phyloP scores from a whole-genome alignment of 2,113 vertebrate genomes.

The Platycercus adscitus region DNA sequence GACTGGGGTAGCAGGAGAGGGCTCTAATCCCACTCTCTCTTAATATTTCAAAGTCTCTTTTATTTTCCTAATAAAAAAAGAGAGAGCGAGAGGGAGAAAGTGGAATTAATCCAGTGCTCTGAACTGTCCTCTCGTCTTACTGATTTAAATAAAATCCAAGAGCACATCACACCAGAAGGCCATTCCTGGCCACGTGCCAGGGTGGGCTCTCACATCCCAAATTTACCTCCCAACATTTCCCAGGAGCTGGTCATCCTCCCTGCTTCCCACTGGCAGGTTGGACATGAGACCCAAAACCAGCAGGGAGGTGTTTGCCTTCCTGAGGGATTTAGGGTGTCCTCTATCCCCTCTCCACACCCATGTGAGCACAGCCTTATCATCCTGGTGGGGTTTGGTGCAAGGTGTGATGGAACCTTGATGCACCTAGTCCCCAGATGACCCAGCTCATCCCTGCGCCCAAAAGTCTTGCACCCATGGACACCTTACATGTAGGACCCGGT shows the following conservation, averaged over 20 bases:
- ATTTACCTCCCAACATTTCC: not conserved
- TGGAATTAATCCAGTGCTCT: constrained; percentile 98
- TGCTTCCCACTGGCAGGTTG: not conserved
- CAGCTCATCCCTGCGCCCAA: rapidly evolving
- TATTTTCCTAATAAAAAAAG: constrained; percentile 96
- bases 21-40: constrained; percentile 99
- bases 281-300: rapidly evolving
- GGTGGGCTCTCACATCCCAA: constrained; percentile 80
- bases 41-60: constrained; percentile 99
- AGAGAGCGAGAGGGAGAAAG: constrained; percentile 78
- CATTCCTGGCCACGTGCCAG: constrained; percentile 82
- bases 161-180: constrained; percentile 86
- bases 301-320: rapidly evolving
- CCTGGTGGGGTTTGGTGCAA: not conserved
- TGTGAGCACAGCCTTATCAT: not conserved
- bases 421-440: rapidly evolving
- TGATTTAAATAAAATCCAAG: constrained; percentile 96
- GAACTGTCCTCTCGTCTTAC: constrained; percentile 94
- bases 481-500: not conserved
- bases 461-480: not conserved
- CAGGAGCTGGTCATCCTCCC: not conserved
- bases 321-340: not conserved
- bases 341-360: not conserved
- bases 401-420: not conserved
- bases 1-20: constrained; percentile 94